Percentiles rank a stretch among this genome's conserved stretches.
Evolutionary conservation across 2,888 invertebrate genomes (phyloP).

Genomic region (Drosophila engyochracea): DNA sequence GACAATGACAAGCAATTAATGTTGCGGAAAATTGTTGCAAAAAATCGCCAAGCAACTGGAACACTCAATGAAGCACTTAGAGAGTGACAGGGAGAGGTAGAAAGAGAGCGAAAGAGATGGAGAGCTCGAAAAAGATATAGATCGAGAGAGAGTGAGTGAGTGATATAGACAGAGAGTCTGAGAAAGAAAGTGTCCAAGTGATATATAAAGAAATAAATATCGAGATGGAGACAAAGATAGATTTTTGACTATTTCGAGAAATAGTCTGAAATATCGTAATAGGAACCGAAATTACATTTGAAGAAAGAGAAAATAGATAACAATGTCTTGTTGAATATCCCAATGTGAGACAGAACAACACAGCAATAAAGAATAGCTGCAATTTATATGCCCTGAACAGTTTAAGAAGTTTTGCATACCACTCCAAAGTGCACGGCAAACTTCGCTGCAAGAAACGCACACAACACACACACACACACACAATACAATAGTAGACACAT

Average conservation of each 20-base stretch:
- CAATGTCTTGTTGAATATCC: not conserved
- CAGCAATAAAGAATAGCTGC: not conserved
- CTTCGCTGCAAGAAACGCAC: constrained; percentile 22
- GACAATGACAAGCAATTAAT: constrained; percentile 72
- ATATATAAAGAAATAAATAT: not conserved
- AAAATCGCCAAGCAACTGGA: constrained; percentile 51
- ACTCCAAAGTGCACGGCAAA: constrained; percentile 29
- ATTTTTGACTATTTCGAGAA: not conserved
- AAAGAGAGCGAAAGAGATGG: not conserved
- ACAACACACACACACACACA: not conserved
- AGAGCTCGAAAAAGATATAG: not conserved
- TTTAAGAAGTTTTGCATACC: constrained; percentile 59
- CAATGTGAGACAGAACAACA: not conserved
- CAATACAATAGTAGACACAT: not conserved
- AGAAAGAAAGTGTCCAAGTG: not conserved
- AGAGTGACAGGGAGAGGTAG: not conserved
- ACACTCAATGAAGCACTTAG: constrained; percentile 13
- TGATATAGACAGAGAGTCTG: not conserved
- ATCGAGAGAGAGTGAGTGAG: not conserved
- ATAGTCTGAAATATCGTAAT: not conserved
- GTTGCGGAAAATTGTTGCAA: constrained; percentile 69
- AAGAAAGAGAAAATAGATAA: not conserved
- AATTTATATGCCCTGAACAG: constrained; percentile 51
- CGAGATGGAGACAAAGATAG: fast-evolving
- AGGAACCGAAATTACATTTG: not conserved